Evolutionary conservation across 2,888 invertebrate species (phyloP), one percentile per base, ranked within the genome.

Genomic region (Apotomis betuletana): DNA sequence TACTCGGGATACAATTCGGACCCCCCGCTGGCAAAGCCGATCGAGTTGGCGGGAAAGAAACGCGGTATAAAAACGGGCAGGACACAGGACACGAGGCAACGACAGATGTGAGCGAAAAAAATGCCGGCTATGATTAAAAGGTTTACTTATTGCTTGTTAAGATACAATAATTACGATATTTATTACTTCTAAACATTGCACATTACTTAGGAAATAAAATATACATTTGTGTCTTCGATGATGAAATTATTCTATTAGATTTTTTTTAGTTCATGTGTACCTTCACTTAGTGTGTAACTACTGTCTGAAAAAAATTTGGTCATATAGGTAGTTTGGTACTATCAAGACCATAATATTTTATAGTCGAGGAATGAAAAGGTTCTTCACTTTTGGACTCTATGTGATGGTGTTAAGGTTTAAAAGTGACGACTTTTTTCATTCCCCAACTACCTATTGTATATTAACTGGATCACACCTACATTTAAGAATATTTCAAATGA

Each of bases 21-120:
- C 89, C 91, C 89, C 92, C 92, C 90, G 90, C 79, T 74, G 90
- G 77, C 86, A 87, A 90, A 91, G 87, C 89, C 85, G 91, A 90
- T 90, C 88, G 91, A 86, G 84, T 87, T 82, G 80, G 80, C 82
- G 81, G 80, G 79, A 86, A 87, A 87, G 82, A 82, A 84, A 80
- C 78, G 78, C 79, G 77, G 41, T 68, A 80, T 85, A 86, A 84
- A 81, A 82, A 78, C 78, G 78, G 80, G 27, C 27, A 27, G 27
- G 27, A 27, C 27, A 77, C 83, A 80, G 84, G 90, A 89, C 92
- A 90, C 91, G 90, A 87, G 90, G 83, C 87, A 75, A 79, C 84
- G 90, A 88, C 92, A 92, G 92, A 92, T 92, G 92, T 85, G 80
- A 80, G 78, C 75, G 74, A 79, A 85, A 85, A 87, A 86, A 83